Evolutionary conservation across 2,113 vertebrate genomes (phyloP), one percentile per base, ranked within the genome.

Genomic region (Axis porcinus): DNA sequence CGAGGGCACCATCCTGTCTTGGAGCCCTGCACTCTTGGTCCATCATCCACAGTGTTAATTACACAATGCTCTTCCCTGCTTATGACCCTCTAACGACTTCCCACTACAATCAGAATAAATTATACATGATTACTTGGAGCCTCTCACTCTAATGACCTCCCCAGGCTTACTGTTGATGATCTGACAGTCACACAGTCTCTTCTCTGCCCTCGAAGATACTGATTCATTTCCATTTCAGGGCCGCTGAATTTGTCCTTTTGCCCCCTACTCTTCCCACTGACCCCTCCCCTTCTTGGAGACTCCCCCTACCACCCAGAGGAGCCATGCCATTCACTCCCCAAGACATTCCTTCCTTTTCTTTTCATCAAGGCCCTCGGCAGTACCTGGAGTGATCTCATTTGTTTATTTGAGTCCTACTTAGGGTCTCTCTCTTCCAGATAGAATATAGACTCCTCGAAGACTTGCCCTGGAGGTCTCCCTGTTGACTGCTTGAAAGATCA

Each of bases 351-450:
- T 7, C 6, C 21, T 50, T 11, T 83, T 9, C 43, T 47, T 60
- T 50, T 30, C 40, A 17, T 47, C 16, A 6, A 0, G 4, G 13
- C 17, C 40, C 33, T 89, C 4, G 19, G 17, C 36, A 58, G 43
- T 17, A 15, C 27, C 5, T 1, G 7, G 11, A 25, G 15, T 13
- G 4, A 78, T 40, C 30, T 4, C 14, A 17, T 43, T 33, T 3
- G 15, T 84, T 52, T 33, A 7, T 21, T 7, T 13, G 15, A 21
- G 21, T 33, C 55, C 43, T 25, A 33, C 40, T 81, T 16, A 15
- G 10, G 30, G 2, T 30, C n/a, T 36, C 23, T 27, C 23, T 47
- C 9, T 55, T 16, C 6, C 28, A 27, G 2, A 19, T 0, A 40
- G 25, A 36, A 52, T 3, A 43, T 5, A n/a, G n/a, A 27, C 54